Conservation (phyloP, 35 echinoderm and acorn worm species). For the Strongylocentrotus purpuratus region DNA sequence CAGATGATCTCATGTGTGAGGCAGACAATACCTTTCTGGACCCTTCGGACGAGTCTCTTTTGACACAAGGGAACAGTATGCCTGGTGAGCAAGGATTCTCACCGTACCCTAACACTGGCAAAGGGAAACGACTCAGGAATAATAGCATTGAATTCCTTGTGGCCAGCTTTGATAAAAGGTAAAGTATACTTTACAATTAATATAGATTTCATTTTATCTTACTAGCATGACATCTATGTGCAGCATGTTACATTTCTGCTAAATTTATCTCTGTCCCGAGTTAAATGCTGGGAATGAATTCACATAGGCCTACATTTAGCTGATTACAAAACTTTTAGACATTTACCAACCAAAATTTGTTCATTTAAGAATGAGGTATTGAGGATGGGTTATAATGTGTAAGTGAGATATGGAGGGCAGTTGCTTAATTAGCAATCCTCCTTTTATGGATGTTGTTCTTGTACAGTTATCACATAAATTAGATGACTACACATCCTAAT, state of each 20-base stretch:
- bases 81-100: slow-evolving; percentile 39
- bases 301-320: no score
- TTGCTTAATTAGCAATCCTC: no score
- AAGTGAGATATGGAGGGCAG: no score
- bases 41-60: not conserved
- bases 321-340: no score
- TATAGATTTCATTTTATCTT: not conserved
- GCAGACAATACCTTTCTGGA: slow-evolving; percentile 28
- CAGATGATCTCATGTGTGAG: slow-evolving; percentile 49
- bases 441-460: no score
- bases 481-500: no score
- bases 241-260: not conserved
- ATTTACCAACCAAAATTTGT: no score
- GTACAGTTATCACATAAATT: no score
- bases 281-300: no score
- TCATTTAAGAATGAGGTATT: no score
- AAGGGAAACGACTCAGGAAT: slow-evolving; percentile 52
- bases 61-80: not conserved
- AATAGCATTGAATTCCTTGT: slow-evolving; percentile 45
- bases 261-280: no score
- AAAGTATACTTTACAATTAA: not conserved
- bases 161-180: slow-evolving; percentile 45
- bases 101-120: slow-evolving; percentile 15
- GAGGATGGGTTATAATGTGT: no score
- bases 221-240: not conserved